Base-by-base conservation (phyloP, 2,113 vertebrate species). In the Syngnathoides biaculeatus region DNA sequence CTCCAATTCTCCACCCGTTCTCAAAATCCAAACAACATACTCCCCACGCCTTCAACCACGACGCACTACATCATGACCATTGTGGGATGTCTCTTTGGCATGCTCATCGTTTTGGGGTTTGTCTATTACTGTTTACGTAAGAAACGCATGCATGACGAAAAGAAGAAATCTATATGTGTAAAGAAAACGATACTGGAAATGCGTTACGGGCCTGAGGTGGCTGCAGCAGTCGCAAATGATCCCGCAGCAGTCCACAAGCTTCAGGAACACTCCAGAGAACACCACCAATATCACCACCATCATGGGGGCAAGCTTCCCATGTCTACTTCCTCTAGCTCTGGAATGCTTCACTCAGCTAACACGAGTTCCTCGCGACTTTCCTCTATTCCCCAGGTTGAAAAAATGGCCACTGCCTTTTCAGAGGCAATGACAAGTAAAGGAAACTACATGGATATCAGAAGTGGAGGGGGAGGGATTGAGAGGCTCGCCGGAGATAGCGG, bases 61-160 rank as follows among this genome's bases (percentile, higher is more conserved):
- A 97, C 95, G 0, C 96, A 99, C 79, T 99, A 99, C 83, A 98
- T 98, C 73, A 96, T 99, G 95, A 99, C 97, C 53, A 98, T 98
- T 66, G 91, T 99, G 63, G 97, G 97, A 70, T 99, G 97, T 71
- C 93, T 99, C 58, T 98, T 98, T 55, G 96, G 97, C 63, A 99
- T 99, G 98, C 94, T 98, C 52, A 94, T 99, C 14, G 90, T 99
- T 58, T 90, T 99, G 67, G 96, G 98, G 0, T 80, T 96, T 2
- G 96, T 99, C 40, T 99, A 99, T 84, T 98, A 97, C 79, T 99
- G 96, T 85, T 87, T 99, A 69, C 90, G 96, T 14, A 96, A 94
- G 83, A 92, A 95, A 20, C 92, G 97, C 40, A 90, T 93, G 88
- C 94, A 96, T 57, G 95, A 99, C 73, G 98, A 99, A 72, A 98